phyloP scores from a whole-genome alignment of 64 coral and sea anemone genomes.

The Orbicella faveolata region DNA sequence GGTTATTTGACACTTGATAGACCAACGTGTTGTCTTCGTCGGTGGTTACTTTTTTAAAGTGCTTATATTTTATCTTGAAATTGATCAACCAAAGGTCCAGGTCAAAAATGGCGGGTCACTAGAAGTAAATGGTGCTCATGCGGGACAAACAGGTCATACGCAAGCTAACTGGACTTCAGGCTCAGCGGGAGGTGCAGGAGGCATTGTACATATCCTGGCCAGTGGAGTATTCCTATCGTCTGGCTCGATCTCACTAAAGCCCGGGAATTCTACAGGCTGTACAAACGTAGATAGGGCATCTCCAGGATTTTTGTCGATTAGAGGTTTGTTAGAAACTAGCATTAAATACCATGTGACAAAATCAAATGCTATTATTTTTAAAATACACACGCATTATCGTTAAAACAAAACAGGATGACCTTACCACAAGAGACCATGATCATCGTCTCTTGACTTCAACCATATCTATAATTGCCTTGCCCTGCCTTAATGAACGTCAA shows the following conservation, averaged over 20 bases:
- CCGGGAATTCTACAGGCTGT: background rate
- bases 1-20: no score
- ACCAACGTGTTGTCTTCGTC: no score
- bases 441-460: no score
- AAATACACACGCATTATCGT: no score
- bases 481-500: no score
- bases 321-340: background rate
- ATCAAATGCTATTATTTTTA: background rate
- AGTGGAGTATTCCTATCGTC: background rate
- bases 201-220: background rate
- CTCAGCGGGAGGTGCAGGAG: background rate
- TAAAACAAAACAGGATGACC: no score
- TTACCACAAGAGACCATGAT: no score
- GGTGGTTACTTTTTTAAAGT: no score
- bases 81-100: background rate
- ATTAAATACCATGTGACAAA: background rate
- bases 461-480: no score
- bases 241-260: background rate
- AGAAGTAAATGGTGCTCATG: slow-evolving; percentile 3
- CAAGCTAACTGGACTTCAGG: background rate
- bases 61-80: background rate
- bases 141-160: background rate
- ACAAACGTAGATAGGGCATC: background rate
- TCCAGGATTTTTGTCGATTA: background rate
- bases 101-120: background rate